Base-by-base conservation (phyloP, 37 sponge, comb jelly and placozoan genomes). In the Petrosia ficiformis region DNA sequence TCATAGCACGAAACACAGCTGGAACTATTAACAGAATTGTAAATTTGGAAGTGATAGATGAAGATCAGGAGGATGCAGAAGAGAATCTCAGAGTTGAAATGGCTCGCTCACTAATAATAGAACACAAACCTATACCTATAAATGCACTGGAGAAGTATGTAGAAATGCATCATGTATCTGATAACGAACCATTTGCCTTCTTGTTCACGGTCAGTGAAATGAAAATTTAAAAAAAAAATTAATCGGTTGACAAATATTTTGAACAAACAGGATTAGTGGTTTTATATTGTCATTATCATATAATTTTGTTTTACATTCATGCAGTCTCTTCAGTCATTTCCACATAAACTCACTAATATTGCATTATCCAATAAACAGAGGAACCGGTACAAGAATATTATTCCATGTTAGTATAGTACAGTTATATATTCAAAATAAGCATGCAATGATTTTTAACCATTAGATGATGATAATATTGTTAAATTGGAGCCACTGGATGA, bases 381-480 rank as follows among this genome's bases (percentile, higher is more conserved):
- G 73, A 91, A 91, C 67, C 63, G 92, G 4, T 40, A 82, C 14
- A 67, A 72, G 42, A 91, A 86, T 75, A 80, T 89, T 41, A 75
- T 86, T 19, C 92, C 92, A 39, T 91, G 92, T 91, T 65, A 82
- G 92, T 21, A 4, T 21, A 6, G n/a, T n/a, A n/a, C n/a, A n/a
- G n/a, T n/a, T 42, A 5, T 42, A 48, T 22, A 31, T 16, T 40
- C 21, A 19, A 10, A 68, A 68, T 68, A 6, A 39, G 3, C 39
- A 16, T 32, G 22, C 6, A 22, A 5, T n/a, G 6, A 5, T 22
- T 6, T 61, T 11, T 26, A 61, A 26, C 38, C 14, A 5, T 57
- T 60, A 87, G 87, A 87, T 87, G 87, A 87, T 75, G 70, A 87
- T 39, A 67, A 72, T 39, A 68, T 73, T 26, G 71, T 87, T 3